Conservation (phyloP, 2,797 vertebrate species). For the Rallus crepitans region DNA sequence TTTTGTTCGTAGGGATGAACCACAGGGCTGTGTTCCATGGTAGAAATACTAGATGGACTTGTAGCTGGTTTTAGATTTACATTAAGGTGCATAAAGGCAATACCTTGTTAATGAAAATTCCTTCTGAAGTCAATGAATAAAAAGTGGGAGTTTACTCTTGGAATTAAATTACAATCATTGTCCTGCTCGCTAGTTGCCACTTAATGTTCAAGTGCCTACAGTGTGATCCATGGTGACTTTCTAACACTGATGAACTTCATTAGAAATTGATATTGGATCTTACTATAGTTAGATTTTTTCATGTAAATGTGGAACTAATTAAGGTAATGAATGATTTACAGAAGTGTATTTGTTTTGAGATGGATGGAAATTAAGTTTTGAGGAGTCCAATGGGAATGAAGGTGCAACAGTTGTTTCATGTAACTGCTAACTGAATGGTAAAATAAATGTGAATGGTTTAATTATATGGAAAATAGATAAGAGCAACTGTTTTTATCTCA, state of each 20-base stretch:
- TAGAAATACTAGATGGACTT: not conserved
- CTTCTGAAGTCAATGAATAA: not conserved
- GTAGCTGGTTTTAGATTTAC: not conserved
- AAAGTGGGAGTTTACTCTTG: not conserved
- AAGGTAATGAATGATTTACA: not conserved
- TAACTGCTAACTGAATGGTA: not conserved
- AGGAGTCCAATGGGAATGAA: not conserved
- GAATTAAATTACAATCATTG: not conserved
- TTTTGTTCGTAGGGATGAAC: not conserved
- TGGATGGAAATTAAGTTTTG: not conserved
- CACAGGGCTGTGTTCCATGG: not conserved
- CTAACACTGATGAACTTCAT: not conserved
- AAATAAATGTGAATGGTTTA: not conserved
- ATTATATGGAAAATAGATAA: not conserved
- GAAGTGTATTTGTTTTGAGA: not conserved
- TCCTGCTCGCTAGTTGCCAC: not conserved
- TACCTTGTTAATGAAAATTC: not conserved
- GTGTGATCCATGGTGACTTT: not conserved
- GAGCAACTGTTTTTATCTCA: not conserved
- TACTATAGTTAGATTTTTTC: not conserved
- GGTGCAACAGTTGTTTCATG: not conserved
- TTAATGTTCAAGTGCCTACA: not conserved
- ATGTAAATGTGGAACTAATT: not conserved
- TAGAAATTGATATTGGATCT: not conserved
- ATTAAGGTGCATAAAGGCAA: not conserved